A percentile compares a stretch with the other conserved stretches of the same genome.
Conservation (phyloP, 2,797 vertebrate genomes). For the Gallirallus australis region DNA sequence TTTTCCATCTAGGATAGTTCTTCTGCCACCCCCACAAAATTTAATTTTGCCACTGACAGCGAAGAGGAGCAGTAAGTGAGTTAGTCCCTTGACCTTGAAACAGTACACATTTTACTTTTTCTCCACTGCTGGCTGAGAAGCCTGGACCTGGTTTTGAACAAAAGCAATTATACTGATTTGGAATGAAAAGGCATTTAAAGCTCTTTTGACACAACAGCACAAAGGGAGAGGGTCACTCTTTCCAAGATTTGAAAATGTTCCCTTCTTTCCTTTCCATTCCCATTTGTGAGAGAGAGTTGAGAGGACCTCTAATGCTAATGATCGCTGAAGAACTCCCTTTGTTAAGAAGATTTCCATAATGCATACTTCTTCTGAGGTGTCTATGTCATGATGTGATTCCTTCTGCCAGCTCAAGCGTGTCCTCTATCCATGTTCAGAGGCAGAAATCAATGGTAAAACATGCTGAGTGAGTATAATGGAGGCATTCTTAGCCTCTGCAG, state of each 20-base stretch:
- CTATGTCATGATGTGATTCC: slow-evolving; percentile 59
- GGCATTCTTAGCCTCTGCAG: background rate
- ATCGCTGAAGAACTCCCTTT: slow-evolving; percentile 42
- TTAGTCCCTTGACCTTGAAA: background rate
- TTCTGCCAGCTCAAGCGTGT: slow-evolving; percentile 55
- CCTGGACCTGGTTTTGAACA: slow-evolving; percentile 49
- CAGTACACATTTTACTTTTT: background rate
- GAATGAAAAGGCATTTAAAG: slow-evolving; percentile 63
- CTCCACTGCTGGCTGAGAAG: background rate
- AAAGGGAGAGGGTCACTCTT: slow-evolving; percentile 42
- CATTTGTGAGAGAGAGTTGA: slow-evolving; percentile 32
- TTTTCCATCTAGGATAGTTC: background rate
- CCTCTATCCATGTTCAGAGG: slow-evolving; percentile 45
- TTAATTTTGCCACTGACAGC: background rate
- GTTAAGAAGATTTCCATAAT: slow-evolving; percentile 67
- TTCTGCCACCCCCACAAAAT: background rate
- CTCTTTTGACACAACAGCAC: slow-evolving; percentile 56
- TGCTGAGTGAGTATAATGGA: slow-evolving; percentile 41
- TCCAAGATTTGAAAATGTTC: slow-evolving; percentile 51
- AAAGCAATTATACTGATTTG: slow-evolving; percentile 59
- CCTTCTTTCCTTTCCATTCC: slow-evolving; percentile 41
- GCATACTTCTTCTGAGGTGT: slow-evolving; percentile 57
- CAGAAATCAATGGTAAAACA: slow-evolving; percentile 40
- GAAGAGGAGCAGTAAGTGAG: background rate
- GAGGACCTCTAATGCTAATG: slow-evolving; percentile 67